Evolutionary conservation across 2,113 vertebrate species (phyloP), one percentile per base, ranked within the genome.

Genomic region (Cervus canadensis): DNA sequence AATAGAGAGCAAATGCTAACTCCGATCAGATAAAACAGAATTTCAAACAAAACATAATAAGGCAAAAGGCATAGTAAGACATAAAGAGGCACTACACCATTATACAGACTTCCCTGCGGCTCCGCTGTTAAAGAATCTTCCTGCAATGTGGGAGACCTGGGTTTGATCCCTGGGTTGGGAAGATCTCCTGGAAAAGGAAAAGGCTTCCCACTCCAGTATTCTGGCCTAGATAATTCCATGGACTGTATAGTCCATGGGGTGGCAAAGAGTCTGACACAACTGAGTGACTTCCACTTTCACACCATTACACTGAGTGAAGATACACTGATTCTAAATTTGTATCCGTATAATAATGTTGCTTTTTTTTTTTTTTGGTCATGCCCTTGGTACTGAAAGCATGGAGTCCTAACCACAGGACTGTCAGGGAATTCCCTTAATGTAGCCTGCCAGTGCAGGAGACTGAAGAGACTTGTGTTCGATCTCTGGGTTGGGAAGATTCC

Each of bases 271-370:
- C 67, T 71, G 67, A 71, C 67, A 71, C 0, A 2, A 40, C n/a
- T 71, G 67, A 71, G 19, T 71, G 67, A 40, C 67, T 71, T 71
- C 36, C 67, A 5, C 13, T 71, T n/a, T 67, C 19, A 5, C 10
- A 7, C 2, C 4, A 19, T 23, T 9, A 25, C 0, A 2, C 7
- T 6, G 3, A 21, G 12, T 2, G 30, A 50, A 85, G 54, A n/a
- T 0, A 14, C 2, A 2, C 6, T 30, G 5, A 56, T 50, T 88
- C 15, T 50, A 40, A 81, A 78, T 56, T 59, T 84, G 36, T 43
- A 33, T 43, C 33, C 43, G 13, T 26, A 28, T 23, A 25, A 16
- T n/a, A 54, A 52, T 2, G 14, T 76, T 26, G 23, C 36, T 74
- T 74, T 23, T 74, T 67, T 67, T 67, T 67, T 67, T 74, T 48